Conservation (phyloP, 2,888 invertebrate species). For the Pachymerium ferrugineum region DNA sequence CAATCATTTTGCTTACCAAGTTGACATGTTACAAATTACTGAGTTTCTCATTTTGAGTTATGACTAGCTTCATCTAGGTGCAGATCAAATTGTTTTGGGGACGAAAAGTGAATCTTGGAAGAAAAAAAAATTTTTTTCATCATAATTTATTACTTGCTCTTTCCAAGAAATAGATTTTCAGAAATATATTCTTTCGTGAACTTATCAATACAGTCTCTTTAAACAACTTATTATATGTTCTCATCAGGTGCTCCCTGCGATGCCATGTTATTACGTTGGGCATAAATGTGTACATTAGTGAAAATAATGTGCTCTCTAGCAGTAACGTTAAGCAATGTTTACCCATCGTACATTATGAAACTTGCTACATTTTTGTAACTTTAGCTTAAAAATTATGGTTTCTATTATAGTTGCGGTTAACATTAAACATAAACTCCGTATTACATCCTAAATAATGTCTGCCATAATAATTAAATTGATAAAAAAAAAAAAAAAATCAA, state of each 20-base stretch:
- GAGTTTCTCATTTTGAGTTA: neutral
- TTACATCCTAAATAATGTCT: neutral
- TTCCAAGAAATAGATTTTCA: no score
- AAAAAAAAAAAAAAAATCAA: neutral
- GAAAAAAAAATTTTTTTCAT: no score
- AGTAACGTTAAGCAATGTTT: neutral
- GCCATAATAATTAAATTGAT: neutral
- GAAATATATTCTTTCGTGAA: no score
- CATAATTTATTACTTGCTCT: no score
- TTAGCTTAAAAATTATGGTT: neutral
- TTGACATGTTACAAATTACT: no score
- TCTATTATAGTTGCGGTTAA: neutral
- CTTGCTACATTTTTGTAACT: neutral
- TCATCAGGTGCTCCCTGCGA: neutral
- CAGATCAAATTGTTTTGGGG: no score
- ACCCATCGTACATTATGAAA: neutral
- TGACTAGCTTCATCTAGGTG: no score
- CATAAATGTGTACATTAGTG: conserved; percentile 8
- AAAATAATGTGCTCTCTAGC: conserved; percentile 1
- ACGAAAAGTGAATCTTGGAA: no score
- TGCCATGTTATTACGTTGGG: neutral
- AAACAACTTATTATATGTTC: neutral
- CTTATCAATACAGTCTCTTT: neutral
- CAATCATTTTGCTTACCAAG: neutral
- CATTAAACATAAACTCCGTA: neutral